A percentile compares a stretch with the other conserved stretches of the same genome.
phyloP scores from a whole-genome alignment of 23 tunicate genomes.

The Ciona savignyi region DNA sequence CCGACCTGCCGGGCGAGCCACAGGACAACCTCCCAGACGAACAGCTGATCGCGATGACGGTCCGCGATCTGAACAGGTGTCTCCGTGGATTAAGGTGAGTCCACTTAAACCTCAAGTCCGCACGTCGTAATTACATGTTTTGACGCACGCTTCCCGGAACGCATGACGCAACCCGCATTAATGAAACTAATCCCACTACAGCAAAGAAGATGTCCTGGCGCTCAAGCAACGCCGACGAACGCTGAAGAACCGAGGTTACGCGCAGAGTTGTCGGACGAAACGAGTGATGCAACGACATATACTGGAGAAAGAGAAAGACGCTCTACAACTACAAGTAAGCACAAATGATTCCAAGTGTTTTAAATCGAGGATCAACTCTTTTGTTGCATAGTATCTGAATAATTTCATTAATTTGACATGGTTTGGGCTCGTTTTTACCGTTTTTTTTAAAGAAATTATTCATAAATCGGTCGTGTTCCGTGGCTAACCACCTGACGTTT shows the following conservation, averaged over 20 bases:
- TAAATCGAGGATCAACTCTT: neutral
- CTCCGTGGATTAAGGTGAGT: conserved; percentile 68
- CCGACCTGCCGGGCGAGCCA: conserved; percentile 13
- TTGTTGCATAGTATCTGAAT: too few relatives aligned
- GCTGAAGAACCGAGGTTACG: conserved; percentile 81
- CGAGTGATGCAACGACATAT: conserved; percentile 58
- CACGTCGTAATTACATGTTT: too few relatives aligned
- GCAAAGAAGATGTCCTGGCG: conserved; percentile 57
- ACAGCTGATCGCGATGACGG: conserved; percentile 45
- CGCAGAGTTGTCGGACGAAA: conserved; percentile 72
- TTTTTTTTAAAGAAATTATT: too few relatives aligned
- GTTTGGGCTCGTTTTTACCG: neutral
- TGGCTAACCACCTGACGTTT: neutral
- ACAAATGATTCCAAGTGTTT: neutral
- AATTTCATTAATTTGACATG: too few relatives aligned
- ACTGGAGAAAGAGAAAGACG: conserved; percentile 46
- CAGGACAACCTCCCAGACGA: conserved; percentile 41
- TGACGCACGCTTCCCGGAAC: too few relatives aligned
- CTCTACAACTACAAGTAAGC: conserved; percentile 45
- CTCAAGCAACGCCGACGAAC: conserved; percentile 76
- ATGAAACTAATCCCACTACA: conserved; percentile 34
- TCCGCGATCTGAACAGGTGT: conserved; percentile 66
- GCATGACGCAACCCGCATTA: too few relatives aligned
- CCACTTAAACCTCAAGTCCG: neutral
- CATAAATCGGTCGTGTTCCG: too few relatives aligned